Base-by-base conservation (phyloP, 1,140 invertebrate genomes). In the Cyphomyrmex costatus region DNA sequence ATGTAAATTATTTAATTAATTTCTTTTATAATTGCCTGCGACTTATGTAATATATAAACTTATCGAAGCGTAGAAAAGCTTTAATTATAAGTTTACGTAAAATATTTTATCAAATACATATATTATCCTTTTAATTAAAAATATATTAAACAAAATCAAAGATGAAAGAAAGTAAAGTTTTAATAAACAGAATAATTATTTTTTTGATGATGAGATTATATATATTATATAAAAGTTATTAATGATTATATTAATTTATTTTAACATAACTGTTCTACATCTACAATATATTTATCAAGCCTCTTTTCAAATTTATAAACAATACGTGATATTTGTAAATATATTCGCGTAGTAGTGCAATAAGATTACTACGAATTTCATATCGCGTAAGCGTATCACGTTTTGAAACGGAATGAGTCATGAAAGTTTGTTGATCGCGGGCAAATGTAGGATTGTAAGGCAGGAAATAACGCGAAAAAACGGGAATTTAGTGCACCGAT, bases 371-470 rank as follows among this genome's bases (percentile, higher is more conserved):
- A 56, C 10, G 27, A 71, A 82, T 73, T 82, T 16, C 33, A 51
- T 46, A 80, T 71, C 53, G 19, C 53, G 14, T 49, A 73, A 36
- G 10, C 24, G 21, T 19, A 36, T 21, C 14, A 53, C 27, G 27
- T 73, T 60, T 10, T 19, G 36, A 49, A 82, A 82, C 16, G 24
- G 53, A 73, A 36, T 46, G 24, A 73, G 14, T 53, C 30, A 46
- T 82, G 68, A 83, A 82, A 83, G 70, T 33, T 74, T n/a, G 46
- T 68, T 24, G 51, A 82, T 82, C 6, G n/a, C 36, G 19, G 5
- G 24, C 36, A 42, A 73, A 73, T 42, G n/a, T 4, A 60, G 24
- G 0, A 83, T 14, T 14, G 14, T 56, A n/a, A 73, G n/a, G 7
- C 3, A n/a, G 36, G 24, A 58, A 71, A 30, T n/a, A 8, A 71